Conservation (phyloP, 2,113 vertebrate species). For the Barbus barbus region DNA sequence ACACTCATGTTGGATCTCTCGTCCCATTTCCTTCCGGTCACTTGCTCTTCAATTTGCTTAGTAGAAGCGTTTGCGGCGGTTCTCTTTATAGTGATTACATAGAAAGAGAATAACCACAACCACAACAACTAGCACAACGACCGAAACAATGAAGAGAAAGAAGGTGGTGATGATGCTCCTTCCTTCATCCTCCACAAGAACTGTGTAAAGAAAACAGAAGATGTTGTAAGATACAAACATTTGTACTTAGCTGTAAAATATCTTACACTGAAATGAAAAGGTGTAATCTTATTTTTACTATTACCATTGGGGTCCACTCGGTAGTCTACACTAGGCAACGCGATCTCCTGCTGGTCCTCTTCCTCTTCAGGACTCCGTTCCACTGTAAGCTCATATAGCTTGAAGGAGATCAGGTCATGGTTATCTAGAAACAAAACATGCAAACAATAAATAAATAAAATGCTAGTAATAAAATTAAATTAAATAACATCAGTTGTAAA, state of each 20-base stretch:
- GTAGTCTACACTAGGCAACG: constrained; percentile 86
- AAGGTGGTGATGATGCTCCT: constrained; percentile 85
- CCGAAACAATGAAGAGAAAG: constrained; percentile 85
- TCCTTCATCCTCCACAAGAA: constrained; percentile 74
- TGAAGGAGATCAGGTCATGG: constrained; percentile 92
- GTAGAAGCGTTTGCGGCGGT: constrained; percentile 93
- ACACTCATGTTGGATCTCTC: neutral
- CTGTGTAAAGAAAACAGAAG: constrained; percentile 63
- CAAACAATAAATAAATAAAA: neutral
- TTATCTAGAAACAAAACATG: constrained; percentile 78
- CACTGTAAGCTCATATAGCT: constrained; percentile 87
- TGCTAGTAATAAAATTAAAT: no score
- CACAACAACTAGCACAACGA: constrained; percentile 84
- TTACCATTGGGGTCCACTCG: constrained; percentile 80
- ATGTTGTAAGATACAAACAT: neutral
- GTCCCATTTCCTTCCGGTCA: neutral
- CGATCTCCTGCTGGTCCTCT: constrained; percentile 81
- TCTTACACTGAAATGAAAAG: neutral
- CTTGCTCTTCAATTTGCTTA: constrained; percentile 66
- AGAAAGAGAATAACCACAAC: constrained; percentile 79
- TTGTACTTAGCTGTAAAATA: neutral
- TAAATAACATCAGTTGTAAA: no score
- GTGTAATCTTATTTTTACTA: neutral
- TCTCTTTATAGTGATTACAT: constrained; percentile 91
- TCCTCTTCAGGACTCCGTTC: constrained; percentile 74